phyloP scores from a whole-genome alignment of 1,140 invertebrate genomes.

The Rhyzopertha dominica region DNA sequence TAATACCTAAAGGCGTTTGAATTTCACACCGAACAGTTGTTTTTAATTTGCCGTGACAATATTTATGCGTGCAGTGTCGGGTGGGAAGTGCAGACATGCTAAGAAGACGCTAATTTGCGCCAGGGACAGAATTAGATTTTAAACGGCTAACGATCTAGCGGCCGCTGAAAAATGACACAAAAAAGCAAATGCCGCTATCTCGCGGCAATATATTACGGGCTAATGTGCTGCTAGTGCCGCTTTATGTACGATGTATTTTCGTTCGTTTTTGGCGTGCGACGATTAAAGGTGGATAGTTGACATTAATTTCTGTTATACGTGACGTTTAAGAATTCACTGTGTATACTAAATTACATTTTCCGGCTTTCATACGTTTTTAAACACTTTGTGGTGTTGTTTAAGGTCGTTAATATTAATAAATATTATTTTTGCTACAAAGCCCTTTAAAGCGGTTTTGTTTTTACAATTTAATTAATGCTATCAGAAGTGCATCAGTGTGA shows the following conservation, averaged over 20 bases:
- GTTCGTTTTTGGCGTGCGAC: constrained; percentile 20
- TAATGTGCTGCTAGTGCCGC: constrained; percentile 11
- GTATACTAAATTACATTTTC: constrained; percentile 28
- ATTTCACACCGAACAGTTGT: constrained; percentile 42
- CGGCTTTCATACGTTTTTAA: constrained; percentile 14
- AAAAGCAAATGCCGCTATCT: constrained; percentile 32
- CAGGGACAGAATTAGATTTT: constrained; percentile 43
- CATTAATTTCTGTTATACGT: constrained; percentile 35
- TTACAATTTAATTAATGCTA: too few species aligned
- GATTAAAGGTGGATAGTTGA: constrained; percentile 30
- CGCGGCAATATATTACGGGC: constrained; percentile 27
- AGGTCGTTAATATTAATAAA: neutral
- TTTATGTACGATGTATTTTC: constrained; percentile 16
- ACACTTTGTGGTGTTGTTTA: neutral
- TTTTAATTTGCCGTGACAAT: constrained; percentile 44
- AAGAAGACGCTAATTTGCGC: constrained; percentile 42
- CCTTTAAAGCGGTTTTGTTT: too few species aligned
- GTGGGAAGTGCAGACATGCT: constrained; percentile 38
- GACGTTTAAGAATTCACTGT: constrained; percentile 32
- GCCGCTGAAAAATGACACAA: constrained; percentile 39
- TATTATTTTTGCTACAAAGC: neutral
- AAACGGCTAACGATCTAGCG: constrained; percentile 42
- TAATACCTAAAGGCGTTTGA: too few species aligned
- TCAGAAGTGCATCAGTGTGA: too few species aligned
- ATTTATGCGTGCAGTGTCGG: constrained; percentile 37